Percentiles rank a stretch among this genome's conserved stretches.
Evolutionary conservation across 2,113 vertebrate genomes (phyloP).

Genomic region (Aythya baeri): DNA sequence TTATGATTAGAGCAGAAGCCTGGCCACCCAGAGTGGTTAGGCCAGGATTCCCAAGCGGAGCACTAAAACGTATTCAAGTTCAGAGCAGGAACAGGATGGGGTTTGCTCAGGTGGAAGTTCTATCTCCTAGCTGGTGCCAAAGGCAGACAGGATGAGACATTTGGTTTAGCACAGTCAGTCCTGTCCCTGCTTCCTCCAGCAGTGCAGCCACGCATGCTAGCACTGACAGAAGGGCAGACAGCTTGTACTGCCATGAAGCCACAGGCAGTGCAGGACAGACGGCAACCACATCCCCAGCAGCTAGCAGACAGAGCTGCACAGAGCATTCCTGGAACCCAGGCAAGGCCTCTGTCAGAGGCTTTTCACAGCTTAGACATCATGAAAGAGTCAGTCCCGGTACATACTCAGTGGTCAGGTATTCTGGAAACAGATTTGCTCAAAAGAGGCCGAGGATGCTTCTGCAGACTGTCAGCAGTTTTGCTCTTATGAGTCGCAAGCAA

Average conservation of each 20-base stretch:
- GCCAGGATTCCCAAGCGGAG: background rate
- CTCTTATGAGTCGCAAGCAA: background rate
- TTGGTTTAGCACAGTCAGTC: fast-evolving
- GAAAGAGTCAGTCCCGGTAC: background rate
- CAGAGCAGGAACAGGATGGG: background rate
- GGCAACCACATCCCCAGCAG: fast-evolving
- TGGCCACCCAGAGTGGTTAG: background rate
- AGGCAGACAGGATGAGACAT: background rate
- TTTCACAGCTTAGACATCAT: background rate
- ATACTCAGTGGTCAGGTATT: background rate
- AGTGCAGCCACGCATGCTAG: fast-evolving
- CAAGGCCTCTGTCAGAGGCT: background rate
- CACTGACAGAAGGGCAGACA: fast-evolving
- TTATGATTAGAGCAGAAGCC: conserved; percentile 28
- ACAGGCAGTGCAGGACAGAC: background rate
- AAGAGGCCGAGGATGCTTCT: background rate
- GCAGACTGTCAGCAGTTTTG: conserved; percentile 40
- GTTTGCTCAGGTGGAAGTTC: background rate
- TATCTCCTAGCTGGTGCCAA: background rate
- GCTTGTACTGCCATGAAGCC: fast-evolving
- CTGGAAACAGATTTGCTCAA: background rate
- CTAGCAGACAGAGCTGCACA: background rate
- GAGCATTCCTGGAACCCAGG: background rate
- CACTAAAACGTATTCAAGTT: background rate
- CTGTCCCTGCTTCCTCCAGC: background rate